A percentile compares a stretch with the other conserved stretches of the same genome.
Conservation (phyloP, 2,113 vertebrate genomes). For the Spilogale gracilis region DNA sequence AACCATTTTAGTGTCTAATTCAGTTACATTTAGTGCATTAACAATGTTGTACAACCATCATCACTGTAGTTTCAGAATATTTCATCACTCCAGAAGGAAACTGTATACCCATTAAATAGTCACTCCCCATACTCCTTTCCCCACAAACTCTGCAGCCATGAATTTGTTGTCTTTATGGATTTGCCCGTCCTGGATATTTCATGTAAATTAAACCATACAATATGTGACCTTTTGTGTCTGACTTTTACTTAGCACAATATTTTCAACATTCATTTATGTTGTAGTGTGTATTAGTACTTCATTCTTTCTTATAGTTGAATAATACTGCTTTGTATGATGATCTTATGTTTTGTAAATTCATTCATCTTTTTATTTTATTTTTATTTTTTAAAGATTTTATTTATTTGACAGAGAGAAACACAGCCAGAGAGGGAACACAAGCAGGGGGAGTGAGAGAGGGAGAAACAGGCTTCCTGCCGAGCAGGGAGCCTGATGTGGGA, state of each 20-base stretch:
- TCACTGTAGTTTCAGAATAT: not conserved
- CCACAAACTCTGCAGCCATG: not conserved
- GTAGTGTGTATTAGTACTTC: not conserved
- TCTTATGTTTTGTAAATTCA: not conserved
- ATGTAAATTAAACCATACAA: not conserved
- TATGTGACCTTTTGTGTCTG: not conserved
- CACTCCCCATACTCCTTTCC: not conserved
- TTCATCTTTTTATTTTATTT: not conserved
- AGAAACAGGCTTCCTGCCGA: not conserved
- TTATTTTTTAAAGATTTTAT: not conserved
- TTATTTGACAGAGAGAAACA: not conserved
- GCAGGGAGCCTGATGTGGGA: too few relatives aligned
- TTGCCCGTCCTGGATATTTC: not conserved
- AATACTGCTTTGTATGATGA: not conserved
- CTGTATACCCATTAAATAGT: not conserved
- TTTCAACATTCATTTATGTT: slow-evolving; percentile 27
- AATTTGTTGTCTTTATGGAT: not conserved
- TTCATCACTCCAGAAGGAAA: not conserved
- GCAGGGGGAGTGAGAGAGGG: not conserved
- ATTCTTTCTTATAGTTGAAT: not conserved
- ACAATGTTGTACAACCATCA: not conserved
- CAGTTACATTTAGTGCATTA: not conserved
- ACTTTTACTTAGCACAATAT: not conserved
- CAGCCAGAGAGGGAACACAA: not conserved
- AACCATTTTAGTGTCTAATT: not conserved